A percentile compares a stretch with the other conserved stretches of the same genome.
Evolutionary conservation across 2,797 vertebrate genomes (phyloP).

Genomic region (Alectoris magna): DNA sequence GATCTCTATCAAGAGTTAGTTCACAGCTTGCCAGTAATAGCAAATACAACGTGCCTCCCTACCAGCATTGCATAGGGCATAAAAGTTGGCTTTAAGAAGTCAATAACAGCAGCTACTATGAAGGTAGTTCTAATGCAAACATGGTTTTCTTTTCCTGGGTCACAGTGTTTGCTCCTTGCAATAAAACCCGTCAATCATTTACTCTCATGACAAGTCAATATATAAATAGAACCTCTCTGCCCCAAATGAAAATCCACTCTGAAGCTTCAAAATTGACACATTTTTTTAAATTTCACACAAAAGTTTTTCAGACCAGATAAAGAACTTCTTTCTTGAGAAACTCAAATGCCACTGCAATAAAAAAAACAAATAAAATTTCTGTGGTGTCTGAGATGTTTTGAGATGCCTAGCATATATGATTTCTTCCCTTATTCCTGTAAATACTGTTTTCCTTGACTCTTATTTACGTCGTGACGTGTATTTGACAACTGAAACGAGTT

Average conservation of each 20-base stretch:
- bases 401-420: background rate
- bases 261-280: background rate
- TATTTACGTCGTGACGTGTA: background rate
- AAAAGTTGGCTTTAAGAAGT: background rate
- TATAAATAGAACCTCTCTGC: background rate
- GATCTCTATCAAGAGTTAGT: background rate
- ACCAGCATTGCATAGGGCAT: background rate
- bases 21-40: constrained; percentile 9
- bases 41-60: background rate
- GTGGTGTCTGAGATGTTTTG: background rate
- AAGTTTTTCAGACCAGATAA: background rate
- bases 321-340: background rate
- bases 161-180: background rate
- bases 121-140: background rate
- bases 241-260: background rate
- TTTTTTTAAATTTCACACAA: background rate
- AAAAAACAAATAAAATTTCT: background rate
- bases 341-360: background rate
- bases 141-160: background rate
- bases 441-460: background rate
- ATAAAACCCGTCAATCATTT: background rate
- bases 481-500: background rate
- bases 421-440: background rate
- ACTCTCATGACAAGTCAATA: background rate
- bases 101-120: background rate